phyloP scores from a whole-genome alignment of 2,797 vertebrate species.

The Malurus leucopterus region DNA sequence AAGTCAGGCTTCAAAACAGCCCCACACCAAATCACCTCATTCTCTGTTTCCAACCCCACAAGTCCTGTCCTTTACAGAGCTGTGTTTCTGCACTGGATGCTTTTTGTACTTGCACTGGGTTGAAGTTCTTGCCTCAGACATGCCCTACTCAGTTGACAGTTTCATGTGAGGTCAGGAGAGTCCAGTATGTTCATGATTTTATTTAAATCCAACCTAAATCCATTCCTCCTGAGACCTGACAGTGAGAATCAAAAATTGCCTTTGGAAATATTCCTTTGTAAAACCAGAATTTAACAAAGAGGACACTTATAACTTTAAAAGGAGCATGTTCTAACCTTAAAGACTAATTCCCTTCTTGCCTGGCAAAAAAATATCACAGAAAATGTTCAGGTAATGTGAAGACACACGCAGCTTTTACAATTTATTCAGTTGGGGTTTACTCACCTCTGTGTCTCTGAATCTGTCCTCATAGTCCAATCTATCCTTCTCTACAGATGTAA shows the following conservation, averaged over 20 bases:
- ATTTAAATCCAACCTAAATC: neutral
- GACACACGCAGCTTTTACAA: neutral
- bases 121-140: neutral
- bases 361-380: neutral
- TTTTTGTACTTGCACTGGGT: neutral
- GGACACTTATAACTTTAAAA: neutral
- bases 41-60: neutral
- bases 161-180: neutral
- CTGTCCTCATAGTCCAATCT: slow-evolving; percentile 84
- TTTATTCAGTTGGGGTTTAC: neutral
- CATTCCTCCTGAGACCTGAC: neutral
- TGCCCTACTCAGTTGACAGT: neutral
- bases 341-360: neutral
- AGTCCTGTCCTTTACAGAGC: neutral
- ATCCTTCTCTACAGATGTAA: slow-evolving; percentile 86
- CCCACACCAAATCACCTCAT: neutral
- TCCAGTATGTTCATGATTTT: neutral
- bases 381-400: neutral
- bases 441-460: slow-evolving; percentile 90
- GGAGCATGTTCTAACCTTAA: neutral
- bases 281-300: neutral
- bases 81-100: neutral
- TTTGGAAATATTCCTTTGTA: neutral
- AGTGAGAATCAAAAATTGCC: neutral
- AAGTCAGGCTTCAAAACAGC: neutral